Evolutionary conservation across 2,113 vertebrate species (phyloP).

Genomic region (Notothenia rossii): DNA sequence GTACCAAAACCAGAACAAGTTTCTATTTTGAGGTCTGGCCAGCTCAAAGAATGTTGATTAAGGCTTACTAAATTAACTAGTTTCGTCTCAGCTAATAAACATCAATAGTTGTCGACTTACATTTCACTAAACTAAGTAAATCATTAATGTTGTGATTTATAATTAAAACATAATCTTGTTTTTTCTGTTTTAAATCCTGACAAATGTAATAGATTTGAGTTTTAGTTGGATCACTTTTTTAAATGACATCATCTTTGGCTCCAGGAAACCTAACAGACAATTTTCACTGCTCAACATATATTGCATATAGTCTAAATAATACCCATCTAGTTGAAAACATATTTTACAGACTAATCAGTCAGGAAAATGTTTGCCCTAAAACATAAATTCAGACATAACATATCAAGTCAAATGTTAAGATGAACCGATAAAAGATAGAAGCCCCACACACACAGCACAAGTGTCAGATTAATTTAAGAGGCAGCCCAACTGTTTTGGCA

Average conservation of each 20-base stretch:
- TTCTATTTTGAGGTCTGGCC: background rate
- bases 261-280: too few relatives aligned
- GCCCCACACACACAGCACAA: background rate
- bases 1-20: too few relatives aligned
- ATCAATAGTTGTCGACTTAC: background rate
- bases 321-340: background rate
- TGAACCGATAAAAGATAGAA: constrained; percentile 15
- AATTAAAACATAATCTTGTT: background rate
- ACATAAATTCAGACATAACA: background rate
- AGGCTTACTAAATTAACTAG: background rate
- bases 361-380: background rate
- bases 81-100: background rate
- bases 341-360: background rate
- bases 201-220: background rate
- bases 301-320: background rate
- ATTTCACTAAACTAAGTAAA: background rate
- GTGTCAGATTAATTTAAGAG: constrained; percentile 53
- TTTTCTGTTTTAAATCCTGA: background rate
- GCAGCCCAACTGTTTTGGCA: constrained; percentile 36
- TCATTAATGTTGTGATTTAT: background rate
- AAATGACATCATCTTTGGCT: background rate
- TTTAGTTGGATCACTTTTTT: background rate
- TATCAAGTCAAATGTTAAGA: background rate
- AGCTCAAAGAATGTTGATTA: background rate
- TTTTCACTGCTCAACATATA: background rate